Base-by-base conservation (phyloP, 2,113 vertebrate species). In the Cavia porcellus region DNA sequence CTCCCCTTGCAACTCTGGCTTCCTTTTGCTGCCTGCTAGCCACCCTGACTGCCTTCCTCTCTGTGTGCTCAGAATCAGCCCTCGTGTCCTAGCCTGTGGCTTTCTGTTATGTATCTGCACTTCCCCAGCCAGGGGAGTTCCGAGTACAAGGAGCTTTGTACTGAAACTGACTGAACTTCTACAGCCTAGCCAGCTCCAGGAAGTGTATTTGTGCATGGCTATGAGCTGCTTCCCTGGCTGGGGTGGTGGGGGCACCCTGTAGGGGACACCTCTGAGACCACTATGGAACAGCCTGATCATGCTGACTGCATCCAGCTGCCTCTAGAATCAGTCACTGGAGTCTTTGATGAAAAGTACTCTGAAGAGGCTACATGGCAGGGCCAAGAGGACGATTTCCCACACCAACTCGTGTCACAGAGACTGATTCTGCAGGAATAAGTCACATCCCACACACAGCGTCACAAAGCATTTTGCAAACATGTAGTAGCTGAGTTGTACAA, bases 401-500 rank as follows among this genome's bases (percentile, higher is more conserved):
- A 66, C 30, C 61, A 66, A 47, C 79, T 1, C 64, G 66, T 47
- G 66, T 72, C 47, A 24, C 15, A 2, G 13, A 38, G 24, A 70
- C 45, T 59, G 52, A 57, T 52, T 70, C 79, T 83, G 50, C 7
- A 30, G 75, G 24, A 66, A 86, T 9, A 32, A 32, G 28, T 86
- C 3, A 0, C 50, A 38, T 47, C 30, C 86, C 24, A 74, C 42
- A 9, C 7, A 4, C 5, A 50, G 35, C 35, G 82, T 89, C 19
- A 22, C 80, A 87, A 79, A 87, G 85, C 75, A 74, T 74, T 52
- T 89, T 92, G 62, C 25, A 68, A 85, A 90, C 1, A 2, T 12
- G 25, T 68, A 86, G 66, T 92, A 83, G 90, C 75, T 92, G 89
- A 81, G 72, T 94, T 92, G 80, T 87, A 88, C 10, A 75, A 74